Conservation (phyloP, 2,888 invertebrate species). For the Slavum lentiscoides region DNA sequence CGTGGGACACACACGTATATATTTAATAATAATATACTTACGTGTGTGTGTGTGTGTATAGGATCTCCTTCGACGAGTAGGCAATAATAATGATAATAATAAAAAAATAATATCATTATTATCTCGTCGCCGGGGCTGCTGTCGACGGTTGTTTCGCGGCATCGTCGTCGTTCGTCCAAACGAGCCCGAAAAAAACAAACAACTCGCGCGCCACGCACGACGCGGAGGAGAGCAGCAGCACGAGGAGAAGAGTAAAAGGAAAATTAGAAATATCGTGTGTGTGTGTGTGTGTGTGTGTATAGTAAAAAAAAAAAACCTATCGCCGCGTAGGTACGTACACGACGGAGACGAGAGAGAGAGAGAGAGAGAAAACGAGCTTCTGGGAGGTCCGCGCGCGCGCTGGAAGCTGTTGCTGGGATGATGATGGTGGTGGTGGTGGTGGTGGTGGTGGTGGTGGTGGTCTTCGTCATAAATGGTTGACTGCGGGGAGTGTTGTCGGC, state of each 20-base stretch:
- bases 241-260: not conserved
- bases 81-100: slow-evolving; percentile 1
- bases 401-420: slow-evolving; percentile 28
- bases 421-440: slow-evolving; percentile 21
- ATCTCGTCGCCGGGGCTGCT: slow-evolving; percentile 19
- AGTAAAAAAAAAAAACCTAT: not conserved
- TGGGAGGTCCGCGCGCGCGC: slow-evolving; percentile 39
- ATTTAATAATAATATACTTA: not conserved
- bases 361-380: slow-evolving; percentile 48
- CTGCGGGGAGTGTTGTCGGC: slow-evolving; percentile 49
- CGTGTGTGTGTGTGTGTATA: not conserved
- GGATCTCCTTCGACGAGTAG: no score
- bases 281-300: not conserved
- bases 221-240: not conserved
- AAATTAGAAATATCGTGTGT: slow-evolving; percentile 16
- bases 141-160: slow-evolving; percentile 44
- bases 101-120: slow-evolving; percentile 32
- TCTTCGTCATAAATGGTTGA: slow-evolving; percentile 47
- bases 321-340: not conserved
- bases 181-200: slow-evolving; percentile 51
- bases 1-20: slow-evolving; percentile 39
- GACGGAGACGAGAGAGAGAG: not conserved
- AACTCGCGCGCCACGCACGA: not conserved
- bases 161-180: slow-evolving; percentile 21
- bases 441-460: slow-evolving; percentile 14